Base-by-base conservation (phyloP, 2,113 vertebrate species). In the Pheucticus melanocephalus region DNA sequence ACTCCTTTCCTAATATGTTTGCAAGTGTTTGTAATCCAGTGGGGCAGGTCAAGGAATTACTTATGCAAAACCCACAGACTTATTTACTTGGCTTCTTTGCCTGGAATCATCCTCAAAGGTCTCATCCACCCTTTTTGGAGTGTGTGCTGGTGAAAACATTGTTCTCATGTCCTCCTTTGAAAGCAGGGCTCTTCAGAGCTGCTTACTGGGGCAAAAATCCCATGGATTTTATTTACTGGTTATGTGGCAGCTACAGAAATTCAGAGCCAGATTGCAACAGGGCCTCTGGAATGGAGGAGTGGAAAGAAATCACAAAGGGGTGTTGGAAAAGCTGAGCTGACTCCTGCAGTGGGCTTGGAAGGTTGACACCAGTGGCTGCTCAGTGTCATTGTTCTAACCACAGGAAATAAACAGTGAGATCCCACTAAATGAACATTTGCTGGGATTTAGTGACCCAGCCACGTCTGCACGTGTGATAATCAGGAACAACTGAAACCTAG, bases 141-240 rank as follows among this genome's bases (percentile, higher is more conserved):
- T 56, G 61, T 85, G 48, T 96, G 91, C 92, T 95, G 25, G 4
- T 28, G 68, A 83, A 95, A 96, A 82, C 83, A n/a, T 65, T 78
- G 65, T 72, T 94, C 94, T 94, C 42, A 2, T 86, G 88, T 76
- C 21, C 42, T 82, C 37, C 86, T 96, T 87, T 89, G 78, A 92
- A 92, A 56, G 64, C 90, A 61, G n/a, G 78, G 78, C 94, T 70
- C 89, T 64, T 89, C 84, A 94, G 95, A 97, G 88, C 94, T 96
- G 95, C 95, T 96, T 95, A 89, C 79, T 94, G 85, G 91, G 93
- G 94, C 92, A 94, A 42, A 96, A 96, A 91, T 14, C 45, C 76
- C 86, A 5, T 91, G 97, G 84, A 73, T 96, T 96, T 94, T 95
- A 96, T 96, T 94, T 97, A 70, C 95, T 92, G 81, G 88, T 86